phyloP scores from a whole-genome alignment of 2,888 invertebrate species.

The Lamproptera curius region DNA sequence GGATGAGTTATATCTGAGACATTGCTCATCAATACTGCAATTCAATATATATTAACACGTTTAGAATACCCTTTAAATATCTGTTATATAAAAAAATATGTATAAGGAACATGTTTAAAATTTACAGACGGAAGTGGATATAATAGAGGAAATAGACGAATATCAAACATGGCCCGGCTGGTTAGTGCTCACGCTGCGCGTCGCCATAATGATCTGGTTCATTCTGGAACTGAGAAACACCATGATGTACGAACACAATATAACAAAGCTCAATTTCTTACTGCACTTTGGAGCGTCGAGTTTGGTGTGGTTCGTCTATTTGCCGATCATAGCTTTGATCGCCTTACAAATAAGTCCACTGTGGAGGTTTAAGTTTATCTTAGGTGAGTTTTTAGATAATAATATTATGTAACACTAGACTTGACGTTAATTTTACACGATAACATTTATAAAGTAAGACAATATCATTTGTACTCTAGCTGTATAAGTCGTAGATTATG shows the following conservation, averaged over 20 bases:
- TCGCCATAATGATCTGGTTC: slow-evolving; percentile 94
- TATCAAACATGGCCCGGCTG: slow-evolving; percentile 99
- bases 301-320: slow-evolving; percentile 98
- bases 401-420: too few species aligned
- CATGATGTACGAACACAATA: slow-evolving; percentile 75
- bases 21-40: too few species aligned
- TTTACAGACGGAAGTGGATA: slow-evolving; percentile 94
- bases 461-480: too few species aligned
- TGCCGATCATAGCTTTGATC: slow-evolving; percentile 95
- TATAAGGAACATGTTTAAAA: too few species aligned
- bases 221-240: slow-evolving; percentile 82
- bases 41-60: too few species aligned
- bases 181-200: slow-evolving; percentile 91
- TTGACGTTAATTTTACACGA: too few species aligned
- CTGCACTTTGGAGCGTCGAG: slow-evolving; percentile 98
- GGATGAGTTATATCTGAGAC: too few species aligned
- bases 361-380: slow-evolving; percentile 96
- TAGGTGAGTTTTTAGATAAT: too few species aligned
- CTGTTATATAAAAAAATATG: too few species aligned
- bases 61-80: too few species aligned
- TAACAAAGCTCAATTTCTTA: slow-evolving; percentile 91
- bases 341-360: slow-evolving; percentile 95
- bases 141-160: slow-evolving; percentile 96
- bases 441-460: too few species aligned
- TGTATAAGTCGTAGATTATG: too few species aligned